These are phyloP conservation scores for Plecturocebus donacophilus DNA, from an alignment of 2,113 vertebrate species.

Conservation along the genomic window DNA sequence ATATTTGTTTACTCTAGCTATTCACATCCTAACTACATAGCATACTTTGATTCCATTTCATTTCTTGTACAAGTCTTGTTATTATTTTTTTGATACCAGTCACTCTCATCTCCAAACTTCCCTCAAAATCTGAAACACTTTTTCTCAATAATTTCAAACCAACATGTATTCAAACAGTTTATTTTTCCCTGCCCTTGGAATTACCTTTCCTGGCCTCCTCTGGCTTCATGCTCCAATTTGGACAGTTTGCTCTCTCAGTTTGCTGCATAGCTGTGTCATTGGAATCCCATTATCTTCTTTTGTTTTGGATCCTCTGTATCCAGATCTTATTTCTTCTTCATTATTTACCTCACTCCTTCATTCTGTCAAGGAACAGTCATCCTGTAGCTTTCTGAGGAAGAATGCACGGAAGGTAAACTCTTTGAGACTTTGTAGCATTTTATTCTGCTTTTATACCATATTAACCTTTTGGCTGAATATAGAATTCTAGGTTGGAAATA, in stretches of 20 bases:
- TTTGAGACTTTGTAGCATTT: background rate
- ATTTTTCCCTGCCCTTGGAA: background rate
- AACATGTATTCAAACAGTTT: background rate
- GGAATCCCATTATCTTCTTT: background rate
- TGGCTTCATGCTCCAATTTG: background rate
- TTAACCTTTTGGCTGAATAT: background rate
- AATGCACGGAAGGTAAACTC: background rate
- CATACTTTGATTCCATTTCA: background rate
- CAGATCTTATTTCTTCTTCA: background rate
- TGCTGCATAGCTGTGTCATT: background rate
- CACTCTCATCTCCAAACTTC: background rate
- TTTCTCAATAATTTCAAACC: background rate
- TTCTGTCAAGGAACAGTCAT: background rate
- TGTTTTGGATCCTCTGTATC: background rate
- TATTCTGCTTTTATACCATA: background rate
- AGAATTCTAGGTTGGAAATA: conserved; percentile 24
- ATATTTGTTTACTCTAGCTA: background rate
- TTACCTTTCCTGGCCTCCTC: background rate
- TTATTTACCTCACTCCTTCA: background rate
- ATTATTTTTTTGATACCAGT: background rate
- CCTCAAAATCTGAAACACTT: conserved; percentile 38
- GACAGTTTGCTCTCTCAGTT: background rate
- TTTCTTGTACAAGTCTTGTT: background rate
- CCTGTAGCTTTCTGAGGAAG: conserved; percentile 3
- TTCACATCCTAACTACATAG: background rate